A percentile compares a stretch with the other conserved stretches of the same genome.
Conservation (phyloP, 1,140 invertebrate species). For the Apolygus lucorum region DNA sequence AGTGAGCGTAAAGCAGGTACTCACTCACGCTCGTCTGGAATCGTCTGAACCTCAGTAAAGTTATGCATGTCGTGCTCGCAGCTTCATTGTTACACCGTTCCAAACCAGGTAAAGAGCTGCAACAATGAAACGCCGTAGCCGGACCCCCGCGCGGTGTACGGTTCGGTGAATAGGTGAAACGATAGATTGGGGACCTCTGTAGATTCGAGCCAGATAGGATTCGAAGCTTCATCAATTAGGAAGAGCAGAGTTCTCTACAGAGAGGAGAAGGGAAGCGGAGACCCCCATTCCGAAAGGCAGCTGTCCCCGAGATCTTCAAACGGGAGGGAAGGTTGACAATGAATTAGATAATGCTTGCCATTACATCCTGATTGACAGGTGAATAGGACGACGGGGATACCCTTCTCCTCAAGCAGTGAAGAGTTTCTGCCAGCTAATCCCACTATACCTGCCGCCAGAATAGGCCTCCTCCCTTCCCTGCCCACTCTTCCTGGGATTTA, state of each 20-base stretch:
- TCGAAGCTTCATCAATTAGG: not conserved
- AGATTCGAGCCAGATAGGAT: not conserved
- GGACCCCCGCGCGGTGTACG: not conserved
- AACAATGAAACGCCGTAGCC: not conserved
- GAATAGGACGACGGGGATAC: conserved; percentile 8
- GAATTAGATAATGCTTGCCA: conserved; percentile 22
- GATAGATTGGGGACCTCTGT: not conserved
- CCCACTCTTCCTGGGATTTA: not conserved
- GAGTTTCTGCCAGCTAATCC: not conserved
- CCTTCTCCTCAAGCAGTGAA: not conserved
- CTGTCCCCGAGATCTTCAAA: conserved; percentile 3
- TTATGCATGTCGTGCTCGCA: not conserved
- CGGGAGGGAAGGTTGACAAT: conserved; percentile 15
- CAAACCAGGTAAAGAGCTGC: not conserved
- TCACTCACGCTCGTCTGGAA: not conserved
- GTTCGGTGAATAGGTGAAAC: not conserved
- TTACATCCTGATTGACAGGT: conserved; percentile 19
- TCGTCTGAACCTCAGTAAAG: not conserved
- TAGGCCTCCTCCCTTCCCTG: no score
- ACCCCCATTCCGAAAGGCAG: not conserved
- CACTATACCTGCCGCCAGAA: not conserved
- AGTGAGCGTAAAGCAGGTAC: not conserved
- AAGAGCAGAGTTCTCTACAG: not conserved
- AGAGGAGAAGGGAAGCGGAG: not conserved
- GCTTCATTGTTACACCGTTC: not conserved